A percentile compares a stretch with the other conserved stretches of the same genome.
Evolutionary conservation across 2,888 invertebrate species (phyloP).

Genomic region (Campopleginae sp.): DNA sequence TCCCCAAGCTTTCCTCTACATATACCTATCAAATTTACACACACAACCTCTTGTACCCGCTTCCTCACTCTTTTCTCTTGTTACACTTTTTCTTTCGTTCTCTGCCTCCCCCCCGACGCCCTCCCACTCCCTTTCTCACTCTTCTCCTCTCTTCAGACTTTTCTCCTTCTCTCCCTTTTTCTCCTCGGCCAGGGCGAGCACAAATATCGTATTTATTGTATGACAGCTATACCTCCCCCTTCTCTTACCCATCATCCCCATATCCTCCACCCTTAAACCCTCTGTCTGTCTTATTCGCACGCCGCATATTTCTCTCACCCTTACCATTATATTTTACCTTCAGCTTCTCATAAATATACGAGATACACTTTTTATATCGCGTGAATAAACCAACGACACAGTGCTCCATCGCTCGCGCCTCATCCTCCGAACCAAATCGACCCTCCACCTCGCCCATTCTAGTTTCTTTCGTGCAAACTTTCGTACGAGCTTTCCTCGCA

Average conservation of each 20-base stretch:
- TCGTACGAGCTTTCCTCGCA: background rate
- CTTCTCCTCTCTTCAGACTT: background rate
- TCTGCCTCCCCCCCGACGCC: conserved; percentile 22
- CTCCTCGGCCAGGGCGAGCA: conserved; percentile 70
- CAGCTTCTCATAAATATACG: background rate
- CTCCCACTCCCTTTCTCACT: conserved; percentile 40
- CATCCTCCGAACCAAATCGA: conserved; percentile 13
- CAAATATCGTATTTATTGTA: conserved; percentile 82
- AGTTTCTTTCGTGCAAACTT: background rate
- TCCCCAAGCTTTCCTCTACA: conserved; percentile 52
- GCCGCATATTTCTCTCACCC: conserved; percentile 48
- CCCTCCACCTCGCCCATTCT: background rate
- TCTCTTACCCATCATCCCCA: conserved; percentile 55
- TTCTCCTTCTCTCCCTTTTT: conserved; percentile 37
- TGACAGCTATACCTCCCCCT: conserved; percentile 77
- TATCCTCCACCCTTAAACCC: conserved; percentile 66
- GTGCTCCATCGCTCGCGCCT: conserved; percentile 8
- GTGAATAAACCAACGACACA: background rate
- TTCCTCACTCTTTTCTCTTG: conserved; percentile 54
- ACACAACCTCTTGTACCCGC: conserved; percentile 48
- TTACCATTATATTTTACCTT: conserved; percentile 47
- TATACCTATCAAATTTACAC: background rate
- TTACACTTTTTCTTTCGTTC: conserved; percentile 53
- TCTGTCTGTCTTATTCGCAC: conserved; percentile 73
- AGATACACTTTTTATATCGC: background rate